Base-by-base conservation (phyloP, 2,888 invertebrate genomes). In the Sphaerophoria taeniata region DNA sequence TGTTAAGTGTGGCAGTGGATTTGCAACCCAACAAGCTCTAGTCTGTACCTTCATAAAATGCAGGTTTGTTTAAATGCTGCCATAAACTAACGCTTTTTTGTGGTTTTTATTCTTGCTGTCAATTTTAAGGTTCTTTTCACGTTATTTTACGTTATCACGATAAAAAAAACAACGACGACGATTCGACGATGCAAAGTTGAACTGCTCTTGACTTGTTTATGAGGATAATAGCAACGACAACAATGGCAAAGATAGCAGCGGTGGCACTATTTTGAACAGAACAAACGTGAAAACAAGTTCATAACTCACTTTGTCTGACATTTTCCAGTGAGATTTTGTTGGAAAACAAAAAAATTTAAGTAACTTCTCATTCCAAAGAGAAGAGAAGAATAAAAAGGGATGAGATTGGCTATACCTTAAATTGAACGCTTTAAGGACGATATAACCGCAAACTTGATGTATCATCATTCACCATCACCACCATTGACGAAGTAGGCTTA, bases 131-230 rank as follows among this genome's bases (percentile, higher is more conserved):
- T 24, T 31, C 16, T 58, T 69, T 24, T 51, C 51, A 69, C 39
- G 58, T 58, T 51, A 43, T 24, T 24, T 24, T 24, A 24, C 24
- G 24, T 60, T 53, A 43, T 51, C 43, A 12, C 51, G 16, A 34
- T 2, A 2, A 24, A 1, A 24, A 2, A 2, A 12, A 55, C 4
- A 9, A 55, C 33, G 2, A 24, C 24, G 24, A 24, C 24, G 24
- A 24, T 24, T 24, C 24, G 24, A 24, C 24, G 2, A 31, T 24
- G 24, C 2, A 24, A 24, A 24, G 1, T 1, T 16, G 14, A 56
- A 58, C 67, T 76, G 60, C 60, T 31, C 69, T 76, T 69, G 60
- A 43, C 69, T 76, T 76, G 58, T 51, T 75, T 75, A 75, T 67
- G 51, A 33, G 14, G 12, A 24, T 24, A 55, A 47, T 49, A 43